Percentiles rank a stretch among this genome's conserved stretches.
phyloP scores from a whole-genome alignment of 1,140 invertebrate genomes.

The Bilobella aurantiaca region DNA sequence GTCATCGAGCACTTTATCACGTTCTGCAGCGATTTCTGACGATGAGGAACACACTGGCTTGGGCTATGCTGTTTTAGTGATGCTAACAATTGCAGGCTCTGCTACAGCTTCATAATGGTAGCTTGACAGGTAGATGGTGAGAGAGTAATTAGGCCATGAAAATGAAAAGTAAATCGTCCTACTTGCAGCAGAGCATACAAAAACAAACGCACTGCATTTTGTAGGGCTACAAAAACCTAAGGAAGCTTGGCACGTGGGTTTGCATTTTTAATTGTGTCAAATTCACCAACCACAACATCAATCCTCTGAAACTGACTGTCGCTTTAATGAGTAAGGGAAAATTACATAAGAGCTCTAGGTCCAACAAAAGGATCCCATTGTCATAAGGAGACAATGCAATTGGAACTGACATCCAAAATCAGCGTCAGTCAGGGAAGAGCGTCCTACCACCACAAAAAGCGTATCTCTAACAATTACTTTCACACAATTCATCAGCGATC shows the following conservation, averaged over 20 bases:
- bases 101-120: background rate
- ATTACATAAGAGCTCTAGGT: background rate
- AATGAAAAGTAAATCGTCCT: slow-evolving; percentile 14
- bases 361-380: background rate
- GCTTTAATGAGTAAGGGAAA: background rate
- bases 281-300: background rate
- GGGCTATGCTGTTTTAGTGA: background rate
- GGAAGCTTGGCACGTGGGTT: slow-evolving; percentile 4
- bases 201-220: no score
- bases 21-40: background rate
- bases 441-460: no score
- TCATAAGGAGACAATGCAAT: background rate
- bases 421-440: no score
- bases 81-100: background rate
- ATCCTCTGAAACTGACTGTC: no score
- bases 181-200: background rate
- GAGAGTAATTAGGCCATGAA: slow-evolving; percentile 14
- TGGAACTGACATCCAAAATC: no score
- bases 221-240: background rate
- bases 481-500: no score
- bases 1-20: background rate
- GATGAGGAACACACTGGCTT: no score
- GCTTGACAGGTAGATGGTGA: background rate
- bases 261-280: slow-evolving; percentile 7
- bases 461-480: no score